Evolutionary conservation across 2,888 invertebrate species (phyloP), one percentile per base, ranked within the genome.

Genomic region (Hirtodrosophila cameraria): DNA sequence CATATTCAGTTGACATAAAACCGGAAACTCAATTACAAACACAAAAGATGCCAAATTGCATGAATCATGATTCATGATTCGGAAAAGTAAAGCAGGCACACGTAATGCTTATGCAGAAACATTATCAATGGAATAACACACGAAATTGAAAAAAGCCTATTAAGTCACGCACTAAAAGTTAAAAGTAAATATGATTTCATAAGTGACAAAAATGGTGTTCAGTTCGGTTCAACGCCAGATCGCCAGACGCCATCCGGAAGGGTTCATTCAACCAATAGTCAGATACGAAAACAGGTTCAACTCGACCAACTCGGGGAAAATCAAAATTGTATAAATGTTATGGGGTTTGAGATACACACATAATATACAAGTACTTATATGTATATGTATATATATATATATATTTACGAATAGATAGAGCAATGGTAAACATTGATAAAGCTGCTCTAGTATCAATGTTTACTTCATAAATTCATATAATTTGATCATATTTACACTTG

Each of bases 181-280:
- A 16, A 66, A 62, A 48, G 43, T 18, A 50, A 68, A 38, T 61
- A 72, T 66, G 75, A 82, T 75, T 70, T 64, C 59, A 79, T 59
- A 59, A 62, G 59, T 59, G 84, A 83, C 76, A 86, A 76, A 60
- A 59, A 55, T 42, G 59, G 73, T 41, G n/a, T n/a, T n/a, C n/a
- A n/a, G n/a, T n/a, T n/a, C n/a, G n/a, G n/a, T n/a, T n/a, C n/a
- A n/a, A n/a, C n/a, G 16, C 31, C 25, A n/a, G n/a, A 49, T 23
- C 30, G 4, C 18, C 18, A 18, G 5, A 18, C 18, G 18, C 18
- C 58, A 41, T 38, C 45, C 42, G 50, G 66, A 67, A 60, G 50
- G 62, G 79, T 86, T 80, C 84, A 80, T 80, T 80, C 79, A 80
- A 80, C 79, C 86, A 83, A 57, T 66, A 80, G 49, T 53, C 76